Base-by-base conservation (phyloP, 1,140 invertebrate species). In the Drosophila jambulina region DNA sequence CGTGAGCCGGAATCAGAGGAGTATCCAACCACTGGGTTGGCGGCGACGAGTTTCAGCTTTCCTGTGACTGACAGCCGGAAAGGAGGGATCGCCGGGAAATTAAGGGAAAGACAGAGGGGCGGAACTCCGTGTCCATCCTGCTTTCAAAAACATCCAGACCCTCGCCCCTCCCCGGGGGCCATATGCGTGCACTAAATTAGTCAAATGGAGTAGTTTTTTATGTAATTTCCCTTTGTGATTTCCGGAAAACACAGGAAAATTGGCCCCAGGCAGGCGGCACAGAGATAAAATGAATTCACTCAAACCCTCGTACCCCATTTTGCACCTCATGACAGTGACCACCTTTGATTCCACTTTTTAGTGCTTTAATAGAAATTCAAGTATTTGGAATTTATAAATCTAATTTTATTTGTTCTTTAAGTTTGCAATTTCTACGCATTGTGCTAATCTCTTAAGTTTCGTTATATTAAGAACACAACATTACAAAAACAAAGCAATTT, bases 121-220 rank as follows among this genome's bases (percentile, higher is more conserved):
- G 49, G 49, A 34, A 15, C 23, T 32, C 32, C 7, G 36, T 51
- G 53, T 72, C 36, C 53, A n/a, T 46, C 12, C 32, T 34, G 13
- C 15, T 25, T 38, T 49, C 62, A 67, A 21, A 69, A 69, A 69
- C 46, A 53, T 21, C 17, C 25, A n/a, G 21, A 57, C 36, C 48
- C 29, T 29, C 15, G 53, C 17, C 32, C 62, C 21, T 56, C 42
- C 49, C 54, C 15, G 10, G 25, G 23, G 60, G 32, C 75, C 76
- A 42, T 64, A 8, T 71, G 75, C 64, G 64, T 65, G 60, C 38
- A 65, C 77, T 72, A 72, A 78, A 79, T 67, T 72, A 67, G 68
- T 72, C 60, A 57, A 78, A 78, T 79, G 67, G 59, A 79, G 76
- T 79, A 72, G 75, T 79, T 78, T 78, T 78, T 79, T 79, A 74